Conservation (phyloP, 2,888 invertebrate species). For the Eupithecia exiguata region DNA sequence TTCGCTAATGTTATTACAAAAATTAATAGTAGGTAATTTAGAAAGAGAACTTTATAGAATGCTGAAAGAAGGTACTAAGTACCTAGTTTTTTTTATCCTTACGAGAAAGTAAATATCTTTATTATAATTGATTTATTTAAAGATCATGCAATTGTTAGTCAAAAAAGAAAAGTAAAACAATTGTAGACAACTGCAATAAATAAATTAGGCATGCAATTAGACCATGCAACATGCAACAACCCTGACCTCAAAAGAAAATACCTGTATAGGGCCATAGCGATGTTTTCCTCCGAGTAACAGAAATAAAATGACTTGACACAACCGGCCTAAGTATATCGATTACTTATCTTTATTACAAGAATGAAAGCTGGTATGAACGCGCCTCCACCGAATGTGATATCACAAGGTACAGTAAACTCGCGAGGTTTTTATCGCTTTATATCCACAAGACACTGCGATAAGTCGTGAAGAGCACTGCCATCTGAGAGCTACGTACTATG, state of each 20-base stretch:
- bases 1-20: not conserved
- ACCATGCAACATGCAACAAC: conserved; percentile 37
- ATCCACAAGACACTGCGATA: conserved; percentile 74
- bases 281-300: conserved; percentile 57
- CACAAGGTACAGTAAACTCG: conserved; percentile 71
- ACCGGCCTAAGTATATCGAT: conserved; percentile 45
- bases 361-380: conserved; percentile 67
- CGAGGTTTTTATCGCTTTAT: conserved; percentile 74
- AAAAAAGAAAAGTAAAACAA: not conserved
- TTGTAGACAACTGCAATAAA: not conserved
- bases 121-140: not conserved
- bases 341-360: conserved; percentile 60
- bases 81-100: no score
- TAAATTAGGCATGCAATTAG: conserved; percentile 26
- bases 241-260: conserved; percentile 48
- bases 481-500: conserved; percentile 84
- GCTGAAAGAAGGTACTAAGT: not conserved
- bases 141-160: not conserved
- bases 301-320: conserved; percentile 52
- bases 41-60: not conserved
- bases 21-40: not conserved
- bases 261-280: conserved; percentile 77
- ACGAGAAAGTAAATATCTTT: not conserved
- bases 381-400: conserved; percentile 76
- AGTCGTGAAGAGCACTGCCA: conserved; percentile 73